phyloP scores from a whole-genome alignment of 2,797 vertebrate species.

The Adrianichthys oophorus region DNA sequence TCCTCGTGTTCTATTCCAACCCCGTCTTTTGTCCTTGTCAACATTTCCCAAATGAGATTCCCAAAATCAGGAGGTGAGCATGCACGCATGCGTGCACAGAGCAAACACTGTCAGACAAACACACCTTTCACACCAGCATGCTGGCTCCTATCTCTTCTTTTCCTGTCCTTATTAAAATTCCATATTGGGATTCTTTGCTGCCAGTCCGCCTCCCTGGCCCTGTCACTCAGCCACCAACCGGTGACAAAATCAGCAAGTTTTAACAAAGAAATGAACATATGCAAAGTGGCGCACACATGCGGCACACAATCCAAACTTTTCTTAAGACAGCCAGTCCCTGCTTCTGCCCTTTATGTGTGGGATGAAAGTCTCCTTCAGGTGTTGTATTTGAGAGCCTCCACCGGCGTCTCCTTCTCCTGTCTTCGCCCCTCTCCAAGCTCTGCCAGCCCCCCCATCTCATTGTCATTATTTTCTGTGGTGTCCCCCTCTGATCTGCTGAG shows the following conservation, averaged over 20 bases:
- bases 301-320: constrained; percentile 71
- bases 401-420: constrained; percentile 30
- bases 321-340: constrained; percentile 70
- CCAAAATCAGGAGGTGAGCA: constrained; percentile 71
- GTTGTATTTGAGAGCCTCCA: constrained; percentile 59
- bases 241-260: constrained; percentile 70
- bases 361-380: constrained; percentile 78
- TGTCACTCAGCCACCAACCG: constrained; percentile 69
- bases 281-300: constrained; percentile 49
- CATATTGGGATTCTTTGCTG: constrained; percentile 77
- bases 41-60: constrained; percentile 74
- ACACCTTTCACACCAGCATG: constrained; percentile 70
- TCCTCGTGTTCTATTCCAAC: constrained; percentile 40
- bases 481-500: constrained; percentile 75
- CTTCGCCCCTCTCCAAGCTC: constrained; percentile 30
- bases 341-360: constrained; percentile 70
- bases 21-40: constrained; percentile 73
- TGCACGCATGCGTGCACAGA: constrained; percentile 60
- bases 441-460: constrained; percentile 44
- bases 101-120: constrained; percentile 71
- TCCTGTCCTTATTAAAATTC: constrained; percentile 76
- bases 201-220: constrained; percentile 73
- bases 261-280: constrained; percentile 62
- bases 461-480: constrained; percentile 81
- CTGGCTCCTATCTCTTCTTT: constrained; percentile 65